Evolutionary conservation across 1,140 invertebrate species (phyloP).

Genomic region (Octopus sinensis): DNA sequence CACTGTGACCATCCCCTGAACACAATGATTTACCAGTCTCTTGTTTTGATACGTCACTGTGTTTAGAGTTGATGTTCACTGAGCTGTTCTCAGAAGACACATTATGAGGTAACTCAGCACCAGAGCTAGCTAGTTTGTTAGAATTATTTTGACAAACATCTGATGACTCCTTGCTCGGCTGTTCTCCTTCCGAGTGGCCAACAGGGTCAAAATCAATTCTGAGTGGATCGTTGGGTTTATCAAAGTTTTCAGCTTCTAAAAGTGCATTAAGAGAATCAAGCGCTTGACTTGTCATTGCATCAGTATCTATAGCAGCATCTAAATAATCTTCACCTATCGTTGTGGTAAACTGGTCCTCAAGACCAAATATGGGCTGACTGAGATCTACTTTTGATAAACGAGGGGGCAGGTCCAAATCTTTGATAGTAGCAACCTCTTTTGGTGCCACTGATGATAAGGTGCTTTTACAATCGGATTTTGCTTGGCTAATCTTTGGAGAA

Average conservation of each 20-base stretch:
- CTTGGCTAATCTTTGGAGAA: background rate
- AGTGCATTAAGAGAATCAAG: background rate
- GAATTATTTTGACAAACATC: background rate
- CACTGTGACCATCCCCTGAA: too few species aligned
- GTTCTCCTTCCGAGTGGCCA: background rate
- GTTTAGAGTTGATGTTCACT: too few species aligned
- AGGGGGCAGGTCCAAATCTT: background rate
- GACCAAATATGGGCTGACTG: slow-evolving; percentile 1
- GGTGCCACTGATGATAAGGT: background rate
- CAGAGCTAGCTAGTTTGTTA: background rate
- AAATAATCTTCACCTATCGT: background rate
- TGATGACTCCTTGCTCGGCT: background rate
- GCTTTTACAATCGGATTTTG: background rate
- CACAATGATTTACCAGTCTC: too few species aligned
- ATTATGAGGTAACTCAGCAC: too few species aligned
- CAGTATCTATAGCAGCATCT: background rate
- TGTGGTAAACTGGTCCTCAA: slow-evolving; percentile 1
- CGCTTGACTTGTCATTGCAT: background rate
- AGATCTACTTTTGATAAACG: background rate
- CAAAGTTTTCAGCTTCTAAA: background rate
- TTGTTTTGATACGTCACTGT: too few species aligned
- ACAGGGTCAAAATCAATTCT: background rate
- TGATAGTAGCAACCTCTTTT: background rate
- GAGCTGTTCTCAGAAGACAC: too few species aligned
- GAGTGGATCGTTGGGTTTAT: background rate